These are phyloP conservation scores for Porites divaricata DNA, from an alignment of 92 coral and sea anemone species.

Conservation along the genomic window DNA sequence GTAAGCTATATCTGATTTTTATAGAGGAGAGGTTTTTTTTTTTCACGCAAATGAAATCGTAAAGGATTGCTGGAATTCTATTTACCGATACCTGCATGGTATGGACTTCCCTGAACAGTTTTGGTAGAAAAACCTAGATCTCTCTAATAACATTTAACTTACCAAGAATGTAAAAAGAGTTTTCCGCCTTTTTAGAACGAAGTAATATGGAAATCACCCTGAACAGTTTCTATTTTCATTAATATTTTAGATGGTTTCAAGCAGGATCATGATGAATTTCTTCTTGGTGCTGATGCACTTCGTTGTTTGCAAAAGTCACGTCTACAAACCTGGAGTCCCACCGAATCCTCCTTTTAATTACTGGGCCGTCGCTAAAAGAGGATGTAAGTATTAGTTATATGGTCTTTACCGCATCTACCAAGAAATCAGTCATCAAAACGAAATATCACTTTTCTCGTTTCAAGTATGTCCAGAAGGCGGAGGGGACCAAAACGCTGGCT, in stretches of 20 bases:
- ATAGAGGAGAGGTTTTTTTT: no score
- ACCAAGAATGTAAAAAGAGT: no score
- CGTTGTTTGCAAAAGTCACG: not conserved
- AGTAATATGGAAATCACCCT: not conserved
- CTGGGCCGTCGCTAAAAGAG: not conserved
- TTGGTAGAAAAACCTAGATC: no score
- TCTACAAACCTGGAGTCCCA: not conserved
- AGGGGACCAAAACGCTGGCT: constrained; percentile 50
- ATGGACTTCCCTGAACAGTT: no score
- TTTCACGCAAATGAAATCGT: no score
- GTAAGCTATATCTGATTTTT: no score
- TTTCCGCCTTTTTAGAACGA: no score
- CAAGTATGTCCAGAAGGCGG: constrained; percentile 60
- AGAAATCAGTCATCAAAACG: no score
- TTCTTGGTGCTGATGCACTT: not conserved
- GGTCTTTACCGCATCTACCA: not conserved
- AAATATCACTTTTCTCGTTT: not conserved
- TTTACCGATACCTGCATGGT: no score
- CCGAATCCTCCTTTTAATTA: not conserved
- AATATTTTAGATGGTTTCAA: not conserved
- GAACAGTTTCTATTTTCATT: not conserved
- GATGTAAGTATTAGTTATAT: not conserved
- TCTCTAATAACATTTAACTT: no score
- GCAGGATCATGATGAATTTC: not conserved
- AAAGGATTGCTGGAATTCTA: no score